Base-by-base conservation (phyloP, 2,888 invertebrate species). In the Spodoptera exigua region DNA sequence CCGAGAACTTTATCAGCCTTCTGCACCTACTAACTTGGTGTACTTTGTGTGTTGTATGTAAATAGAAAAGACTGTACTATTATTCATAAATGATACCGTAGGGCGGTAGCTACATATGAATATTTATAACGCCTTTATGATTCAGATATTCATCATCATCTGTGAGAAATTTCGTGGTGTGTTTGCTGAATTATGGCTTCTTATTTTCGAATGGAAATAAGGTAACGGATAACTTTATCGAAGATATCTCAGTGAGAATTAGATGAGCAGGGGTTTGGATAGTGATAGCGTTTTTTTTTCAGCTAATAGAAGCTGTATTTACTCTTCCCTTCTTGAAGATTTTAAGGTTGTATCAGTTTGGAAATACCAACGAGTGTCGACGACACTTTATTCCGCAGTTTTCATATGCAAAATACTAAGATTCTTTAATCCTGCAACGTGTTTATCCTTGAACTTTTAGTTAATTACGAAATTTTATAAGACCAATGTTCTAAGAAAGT, bases 131-230 rank as follows among this genome's bases (percentile, higher is more conserved):
- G 34, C 44, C 36, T 66, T 77, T 46, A 68, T 76, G 71, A 78
- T 78, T 78, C 27, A 27, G 27, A 27, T 27, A 27, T 27, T 27
- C 27, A 27, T 27, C 66, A 78, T 75, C 43, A 61, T 63, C 61
- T 70, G 68, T 78, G 77, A 76, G 77, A 77, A 64, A 52, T 71
- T 45, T 58, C 39, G 57, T 47, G 12, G 10, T 51, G 21, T 70
- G 44, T 44, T 53, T 46, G 37, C 27, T 49, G 48, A 56, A 66
- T 11, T 39, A 34, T 39, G 17, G 21, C 49, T 58, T 44, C 37
- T 59, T 63, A 56, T 37, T 61, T 62, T 60, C 36, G 21, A 27
- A 40, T 36, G 44, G n/a, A 61, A 67, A 69, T 27, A 53, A 16
- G 32, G 16, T 18, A 27, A 27, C 2, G 4, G 14, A 4, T 27